Evolutionary conservation across 37 sponge, comb jelly and placozoan genomes (phyloP), one percentile per base, ranked within the genome.

Genomic region (Petrosia ficiformis): DNA sequence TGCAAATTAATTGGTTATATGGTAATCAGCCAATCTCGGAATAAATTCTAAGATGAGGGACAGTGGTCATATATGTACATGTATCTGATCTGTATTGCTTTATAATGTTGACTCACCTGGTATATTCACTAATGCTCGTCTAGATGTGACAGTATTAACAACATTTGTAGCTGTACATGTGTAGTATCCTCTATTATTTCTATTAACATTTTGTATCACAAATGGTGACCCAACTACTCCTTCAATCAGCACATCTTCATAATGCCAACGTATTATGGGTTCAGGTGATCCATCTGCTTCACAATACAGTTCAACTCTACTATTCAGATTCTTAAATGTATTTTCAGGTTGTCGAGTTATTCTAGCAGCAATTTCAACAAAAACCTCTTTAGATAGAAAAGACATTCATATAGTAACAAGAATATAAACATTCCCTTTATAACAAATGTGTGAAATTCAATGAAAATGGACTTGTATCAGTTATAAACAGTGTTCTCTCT

Each of bases 221-320:
- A 74, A 38, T 4, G 38, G 26, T 19, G 54, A 48, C 2, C 39
- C 21, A 0, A 6, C n/a, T 24, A 44, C 54, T 21, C 70, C 63
- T 29, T 61, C 43, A 3, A 74, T 36, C 30, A 24, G 36, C 24
- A 31, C 32, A 3, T 66, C 73, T 36, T 84, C 84, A 42, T 77
- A 77, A 48, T 44, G 77, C 84, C 84, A 84, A 54, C 34, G 31
- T 77, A 84, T 84, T 4, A 1, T 26, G 1, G 84, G 84, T n/a
- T 71, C 44, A 3, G 84, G 84, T 35, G 21, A 44, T 19, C 84
- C 84, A 25, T 40, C 32, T 33, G 59, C 72, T 10, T n/a, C n/a
- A 36, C 84, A 84, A 22, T n/a, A 44, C 19, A 84, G 60, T n/a
- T n/a, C 31, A 2, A 42, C 52, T 43, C 22, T 25, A 4, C 5